These are phyloP conservation scores for Lethrus apterus DNA, from an alignment of 1,140 invertebrate genomes.

Conservation along the genomic window DNA sequence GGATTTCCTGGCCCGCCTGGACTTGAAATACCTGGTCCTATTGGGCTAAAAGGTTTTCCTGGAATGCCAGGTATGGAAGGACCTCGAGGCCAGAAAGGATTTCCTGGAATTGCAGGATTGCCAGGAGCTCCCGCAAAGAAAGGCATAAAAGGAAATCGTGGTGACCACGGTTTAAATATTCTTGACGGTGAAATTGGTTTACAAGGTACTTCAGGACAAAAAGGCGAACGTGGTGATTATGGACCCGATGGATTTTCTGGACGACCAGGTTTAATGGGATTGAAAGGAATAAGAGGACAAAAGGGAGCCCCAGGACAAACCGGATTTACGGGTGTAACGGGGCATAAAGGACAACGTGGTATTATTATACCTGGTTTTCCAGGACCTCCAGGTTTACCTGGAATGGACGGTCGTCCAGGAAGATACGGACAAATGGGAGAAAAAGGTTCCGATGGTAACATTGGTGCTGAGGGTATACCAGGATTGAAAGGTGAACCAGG, in stretches of 20 bases:
- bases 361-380: conserved; percentile 43
- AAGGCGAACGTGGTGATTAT: conserved; percentile 47
- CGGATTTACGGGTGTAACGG: conserved; percentile 59
- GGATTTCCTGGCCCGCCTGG: conserved; percentile 52
- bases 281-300: conserved; percentile 43
- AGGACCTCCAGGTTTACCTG: conserved; percentile 49
- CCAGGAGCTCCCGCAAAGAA: conserved; percentile 53
- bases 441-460: conserved; percentile 41
- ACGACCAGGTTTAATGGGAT: conserved; percentile 36
- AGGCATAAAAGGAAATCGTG: conserved; percentile 46
- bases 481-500: conserved; percentile 65
- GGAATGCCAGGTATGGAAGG: conserved; percentile 59
- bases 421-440: conserved; percentile 38
- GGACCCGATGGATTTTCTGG: conserved; percentile 48
- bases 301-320: conserved; percentile 52
- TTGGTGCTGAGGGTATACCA: conserved; percentile 50
- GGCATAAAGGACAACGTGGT: conserved; percentile 46
- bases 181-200: conserved; percentile 47
- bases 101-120: conserved; percentile 47
- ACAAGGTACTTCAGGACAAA: conserved; percentile 44
- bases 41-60: conserved; percentile 55
- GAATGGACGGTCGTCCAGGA: conserved; percentile 43
- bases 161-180: conserved; percentile 45
- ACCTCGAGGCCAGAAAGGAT: conserved; percentile 42
- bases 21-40: conserved; percentile 51